phyloP scores from a whole-genome alignment of 2,797 vertebrate genomes.

The Crocodylus rhombifer region DNA sequence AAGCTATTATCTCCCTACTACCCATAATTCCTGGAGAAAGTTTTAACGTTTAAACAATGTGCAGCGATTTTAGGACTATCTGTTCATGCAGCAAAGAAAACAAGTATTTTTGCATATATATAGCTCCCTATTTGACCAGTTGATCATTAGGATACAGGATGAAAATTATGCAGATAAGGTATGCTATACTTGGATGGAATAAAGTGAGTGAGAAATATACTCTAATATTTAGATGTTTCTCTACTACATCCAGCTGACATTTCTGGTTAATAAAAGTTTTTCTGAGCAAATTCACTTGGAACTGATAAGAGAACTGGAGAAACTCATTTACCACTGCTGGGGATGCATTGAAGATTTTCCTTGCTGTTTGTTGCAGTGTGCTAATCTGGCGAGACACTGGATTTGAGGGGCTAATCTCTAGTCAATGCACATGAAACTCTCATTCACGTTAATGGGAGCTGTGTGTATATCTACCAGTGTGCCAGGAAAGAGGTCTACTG shows the following conservation, averaged over 20 bases:
- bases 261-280: slow-evolving; percentile 30
- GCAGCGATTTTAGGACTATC: not conserved
- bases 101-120: not conserved
- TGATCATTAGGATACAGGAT: not conserved
- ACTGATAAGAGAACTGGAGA: not conserved
- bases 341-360: not conserved
- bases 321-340: not conserved
- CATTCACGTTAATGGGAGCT: not conserved
- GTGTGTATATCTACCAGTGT: not conserved
- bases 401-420: slow-evolving; percentile 25
- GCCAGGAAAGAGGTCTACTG: not conserved
- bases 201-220: not conserved
- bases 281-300: not conserved
- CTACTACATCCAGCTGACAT: not conserved
- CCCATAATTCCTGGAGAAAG: not conserved
- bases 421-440: not conserved
- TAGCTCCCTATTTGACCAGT: not conserved
- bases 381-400: slow-evolving; percentile 14
- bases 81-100: not conserved
- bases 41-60: not conserved
- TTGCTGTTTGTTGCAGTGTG: not conserved
- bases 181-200: not conserved
- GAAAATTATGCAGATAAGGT: not conserved
- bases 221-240: not conserved
- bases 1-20: not conserved